phyloP scores from a whole-genome alignment of 2,888 invertebrate genomes.

The Parnassius orleans region DNA sequence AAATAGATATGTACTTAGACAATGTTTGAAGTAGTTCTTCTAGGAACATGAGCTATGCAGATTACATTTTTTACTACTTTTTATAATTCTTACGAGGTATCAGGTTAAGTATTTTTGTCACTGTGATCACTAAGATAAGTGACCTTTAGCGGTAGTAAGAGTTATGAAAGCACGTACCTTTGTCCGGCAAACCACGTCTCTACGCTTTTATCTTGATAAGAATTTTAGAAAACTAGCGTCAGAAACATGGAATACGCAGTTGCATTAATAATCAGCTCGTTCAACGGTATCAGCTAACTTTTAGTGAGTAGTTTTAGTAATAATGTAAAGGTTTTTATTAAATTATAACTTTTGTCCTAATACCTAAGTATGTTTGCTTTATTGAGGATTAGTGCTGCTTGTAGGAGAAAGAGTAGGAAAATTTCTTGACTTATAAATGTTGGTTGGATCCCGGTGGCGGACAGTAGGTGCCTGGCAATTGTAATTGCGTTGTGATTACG shows the following conservation, averaged over 20 bases:
- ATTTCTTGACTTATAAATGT: no score
- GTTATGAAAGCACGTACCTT: constrained; percentile 69
- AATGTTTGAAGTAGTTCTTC: background rate
- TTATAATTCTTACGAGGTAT: constrained; percentile 14
- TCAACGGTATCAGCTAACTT: constrained; percentile 1
- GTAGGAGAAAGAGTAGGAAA: no score
- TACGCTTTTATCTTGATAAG: constrained; percentile 79
- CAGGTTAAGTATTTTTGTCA: constrained; percentile 4
- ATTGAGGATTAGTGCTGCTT: no score
- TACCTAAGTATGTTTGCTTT: no score
- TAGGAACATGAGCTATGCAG: background rate
- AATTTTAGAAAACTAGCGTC: constrained; percentile 79
- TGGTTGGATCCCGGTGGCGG: no score
- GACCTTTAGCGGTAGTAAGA: constrained; percentile 82
- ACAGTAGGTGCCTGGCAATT: no score
- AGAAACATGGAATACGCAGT: constrained; percentile 85
- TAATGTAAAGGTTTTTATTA: no score
- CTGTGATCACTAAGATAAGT: constrained; percentile 79
- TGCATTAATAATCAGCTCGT: constrained; percentile 81
- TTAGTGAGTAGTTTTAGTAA: background rate
- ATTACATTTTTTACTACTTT: constrained; percentile 6
- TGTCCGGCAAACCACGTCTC: constrained; percentile 81
- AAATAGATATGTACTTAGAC: background rate
- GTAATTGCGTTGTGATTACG: no score
- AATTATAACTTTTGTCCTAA: no score